These are phyloP conservation scores for Gopherus evgoodei DNA, from an alignment of 2,113 vertebrate genomes.

Conservation along the genomic window DNA sequence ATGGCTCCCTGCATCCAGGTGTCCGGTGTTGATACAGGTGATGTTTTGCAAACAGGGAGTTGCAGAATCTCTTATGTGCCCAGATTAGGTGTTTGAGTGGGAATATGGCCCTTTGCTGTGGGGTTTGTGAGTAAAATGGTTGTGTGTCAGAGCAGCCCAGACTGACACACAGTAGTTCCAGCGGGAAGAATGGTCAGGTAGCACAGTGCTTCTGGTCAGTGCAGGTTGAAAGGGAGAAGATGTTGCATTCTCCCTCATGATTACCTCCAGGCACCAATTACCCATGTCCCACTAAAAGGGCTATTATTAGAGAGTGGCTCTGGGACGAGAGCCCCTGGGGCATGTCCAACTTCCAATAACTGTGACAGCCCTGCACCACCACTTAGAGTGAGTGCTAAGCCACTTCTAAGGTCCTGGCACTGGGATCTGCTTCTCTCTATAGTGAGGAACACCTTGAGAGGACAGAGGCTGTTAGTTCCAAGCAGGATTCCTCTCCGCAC, in stretches of 20 bases:
- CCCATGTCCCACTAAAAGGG: background rate
- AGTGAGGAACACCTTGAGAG: background rate
- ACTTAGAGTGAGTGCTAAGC: background rate
- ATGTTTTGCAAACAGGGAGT: background rate
- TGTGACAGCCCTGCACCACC: background rate
- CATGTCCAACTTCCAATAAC: background rate
- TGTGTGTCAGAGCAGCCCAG: background rate
- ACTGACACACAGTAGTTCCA: background rate
- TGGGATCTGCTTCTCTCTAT: background rate
- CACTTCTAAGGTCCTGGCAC: background rate
- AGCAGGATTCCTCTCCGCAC: background rate
- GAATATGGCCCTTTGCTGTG: rapidly evolving
- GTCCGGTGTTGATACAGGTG: background rate
- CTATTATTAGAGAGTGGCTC: slow-evolving; percentile 37
- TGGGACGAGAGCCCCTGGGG: slow-evolving; percentile 21
- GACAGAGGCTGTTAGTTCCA: background rate
- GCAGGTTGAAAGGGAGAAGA: background rate
- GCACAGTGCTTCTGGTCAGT: background rate
- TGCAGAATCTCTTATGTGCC: background rate
- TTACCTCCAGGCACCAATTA: slow-evolving; percentile 25
- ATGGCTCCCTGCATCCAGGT: background rate
- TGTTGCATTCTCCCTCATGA: background rate
- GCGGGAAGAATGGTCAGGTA: background rate
- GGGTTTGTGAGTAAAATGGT: background rate
- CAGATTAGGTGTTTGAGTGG: background rate